Evolutionary conservation across 1,140 invertebrate genomes (phyloP).

Genomic region (Frieseomelitta varia): DNA sequence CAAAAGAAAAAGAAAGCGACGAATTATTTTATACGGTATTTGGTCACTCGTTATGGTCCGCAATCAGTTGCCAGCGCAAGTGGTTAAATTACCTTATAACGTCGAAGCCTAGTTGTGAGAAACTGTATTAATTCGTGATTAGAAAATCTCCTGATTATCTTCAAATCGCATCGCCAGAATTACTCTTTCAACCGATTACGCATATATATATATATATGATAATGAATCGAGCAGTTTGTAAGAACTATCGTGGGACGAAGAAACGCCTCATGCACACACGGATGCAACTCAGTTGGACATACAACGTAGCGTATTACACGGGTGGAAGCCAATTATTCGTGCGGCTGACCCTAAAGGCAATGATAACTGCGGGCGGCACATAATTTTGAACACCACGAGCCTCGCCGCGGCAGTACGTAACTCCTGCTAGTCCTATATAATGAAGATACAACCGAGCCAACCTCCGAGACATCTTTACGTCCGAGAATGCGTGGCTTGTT

Average conservation of each 20-base stretch:
- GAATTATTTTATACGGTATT: too few relatives aligned
- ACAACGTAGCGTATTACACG: slow-evolving; percentile 64
- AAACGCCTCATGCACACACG: not conserved
- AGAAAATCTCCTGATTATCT: not conserved
- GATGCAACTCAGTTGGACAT: slow-evolving; percentile 50
- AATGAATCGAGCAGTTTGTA: slow-evolving; percentile 8
- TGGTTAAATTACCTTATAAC: not conserved
- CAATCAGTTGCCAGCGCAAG: too few relatives aligned
- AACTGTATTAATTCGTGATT: not conserved
- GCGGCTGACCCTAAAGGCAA: slow-evolving; percentile 71
- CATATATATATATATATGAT: not conserved
- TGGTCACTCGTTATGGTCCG: too few relatives aligned
- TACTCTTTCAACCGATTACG: too few relatives aligned
- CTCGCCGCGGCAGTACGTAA: slow-evolving; percentile 73
- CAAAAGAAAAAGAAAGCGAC: too few relatives aligned
- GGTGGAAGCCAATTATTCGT: slow-evolving; percentile 78
- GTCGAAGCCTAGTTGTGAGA: not conserved
- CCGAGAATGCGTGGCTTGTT: slow-evolving; percentile 74
- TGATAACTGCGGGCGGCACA: slow-evolving; percentile 77
- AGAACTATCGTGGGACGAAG: slow-evolving; percentile 31
- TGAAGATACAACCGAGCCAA: slow-evolving; percentile 81
- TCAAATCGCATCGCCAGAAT: not conserved
- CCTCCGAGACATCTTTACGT: slow-evolving; percentile 81
- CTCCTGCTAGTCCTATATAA: slow-evolving; percentile 78
- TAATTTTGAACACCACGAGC: slow-evolving; percentile 73